phyloP scores from a whole-genome alignment of 2,113 vertebrate genomes.

The Stegastes partitus region DNA sequence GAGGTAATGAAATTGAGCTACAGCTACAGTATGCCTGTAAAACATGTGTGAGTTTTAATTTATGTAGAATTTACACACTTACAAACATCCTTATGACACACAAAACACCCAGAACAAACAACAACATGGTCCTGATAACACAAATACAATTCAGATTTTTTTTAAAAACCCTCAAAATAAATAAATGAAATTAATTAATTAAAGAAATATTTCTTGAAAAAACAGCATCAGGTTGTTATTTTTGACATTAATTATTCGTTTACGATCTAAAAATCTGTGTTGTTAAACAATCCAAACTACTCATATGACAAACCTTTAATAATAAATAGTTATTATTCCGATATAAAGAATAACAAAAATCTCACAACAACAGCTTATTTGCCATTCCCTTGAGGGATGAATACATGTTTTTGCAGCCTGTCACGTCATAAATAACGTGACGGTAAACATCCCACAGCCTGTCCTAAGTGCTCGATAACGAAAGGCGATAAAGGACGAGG shows the following conservation, averaged over 20 bases:
- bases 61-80: not conserved
- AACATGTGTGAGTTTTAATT: not conserved
- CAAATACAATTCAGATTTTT: not conserved
- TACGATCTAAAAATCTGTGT: too few species aligned
- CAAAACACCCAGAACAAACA: not conserved
- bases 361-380: conserved; percentile 54
- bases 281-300: conserved; percentile 2
- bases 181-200: not conserved
- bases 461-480: not conserved
- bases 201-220: not conserved
- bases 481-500: not conserved
- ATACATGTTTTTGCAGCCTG: conserved; percentile 40
- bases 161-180: not conserved
- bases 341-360: conserved; percentile 16
- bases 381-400: conserved; percentile 57
- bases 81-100: not conserved
- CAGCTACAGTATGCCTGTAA: too few species aligned
- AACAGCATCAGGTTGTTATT: not conserved
- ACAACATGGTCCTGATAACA: too few species aligned
- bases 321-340: conserved; percentile 19
- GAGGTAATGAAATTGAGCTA: too few species aligned
- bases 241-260: not conserved
- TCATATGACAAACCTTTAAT: not conserved
- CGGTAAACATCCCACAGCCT: not conserved
- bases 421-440: conserved; percentile 19